phyloP scores from a whole-genome alignment of 2,113 vertebrate genomes.

The Istiophorus platypterus region DNA sequence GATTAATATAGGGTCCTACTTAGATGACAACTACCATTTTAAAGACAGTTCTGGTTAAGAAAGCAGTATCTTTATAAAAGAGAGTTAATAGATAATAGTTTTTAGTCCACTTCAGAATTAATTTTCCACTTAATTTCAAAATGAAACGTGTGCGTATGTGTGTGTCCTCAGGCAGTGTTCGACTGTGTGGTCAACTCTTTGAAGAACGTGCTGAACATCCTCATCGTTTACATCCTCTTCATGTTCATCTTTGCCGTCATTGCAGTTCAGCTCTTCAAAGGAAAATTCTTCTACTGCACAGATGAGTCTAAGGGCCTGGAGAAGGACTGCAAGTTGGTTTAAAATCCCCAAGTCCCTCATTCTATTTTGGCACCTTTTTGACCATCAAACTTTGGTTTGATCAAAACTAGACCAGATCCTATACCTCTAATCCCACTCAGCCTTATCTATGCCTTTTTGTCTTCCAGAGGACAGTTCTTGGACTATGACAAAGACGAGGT shows the following conservation, averaged over 20 bases:
- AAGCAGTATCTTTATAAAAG: background rate
- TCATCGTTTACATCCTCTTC: conserved; percentile 98
- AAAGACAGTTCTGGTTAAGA: background rate
- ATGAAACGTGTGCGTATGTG: conserved; percentile 16
- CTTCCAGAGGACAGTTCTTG: conserved; percentile 92
- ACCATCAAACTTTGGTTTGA: background rate
- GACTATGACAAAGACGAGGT: conserved; percentile 94
- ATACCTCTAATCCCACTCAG: background rate
- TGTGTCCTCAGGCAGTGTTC: conserved; percentile 91
- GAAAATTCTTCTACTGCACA: conserved; percentile 97
- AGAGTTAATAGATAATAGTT: background rate
- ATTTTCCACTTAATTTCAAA: background rate
- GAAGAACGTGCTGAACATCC: conserved; percentile 97
- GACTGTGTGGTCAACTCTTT: conserved; percentile 98
- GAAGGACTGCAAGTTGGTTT: conserved; percentile 94
- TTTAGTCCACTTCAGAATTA: background rate
- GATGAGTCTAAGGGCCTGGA: conserved; percentile 96
- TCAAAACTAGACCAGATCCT: background rate
- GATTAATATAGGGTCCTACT: background rate
- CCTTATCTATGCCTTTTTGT: conserved; percentile 4
- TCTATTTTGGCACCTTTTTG: background rate
- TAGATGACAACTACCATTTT: background rate
- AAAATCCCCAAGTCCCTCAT: background rate
- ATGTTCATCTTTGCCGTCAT: conserved; percentile 99
- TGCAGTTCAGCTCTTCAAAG: conserved; percentile 98